These are phyloP conservation scores for Oreochromis niloticus DNA, from an alignment of 2,113 vertebrate genomes.

Conservation along the genomic window DNA sequence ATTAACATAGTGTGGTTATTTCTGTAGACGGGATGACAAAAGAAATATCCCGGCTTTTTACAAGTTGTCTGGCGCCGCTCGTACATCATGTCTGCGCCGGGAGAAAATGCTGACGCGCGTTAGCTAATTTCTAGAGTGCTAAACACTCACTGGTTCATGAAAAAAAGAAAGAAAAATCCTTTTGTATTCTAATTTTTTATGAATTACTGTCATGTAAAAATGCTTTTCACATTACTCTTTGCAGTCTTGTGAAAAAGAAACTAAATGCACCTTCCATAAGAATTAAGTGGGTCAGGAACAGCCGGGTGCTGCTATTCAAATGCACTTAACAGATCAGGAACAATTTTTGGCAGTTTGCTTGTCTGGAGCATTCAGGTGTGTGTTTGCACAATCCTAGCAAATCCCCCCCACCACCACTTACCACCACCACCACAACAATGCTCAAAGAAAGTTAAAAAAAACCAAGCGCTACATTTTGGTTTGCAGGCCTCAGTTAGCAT, in stretches of 20 bases:
- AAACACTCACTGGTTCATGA: neutral
- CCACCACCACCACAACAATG: neutral
- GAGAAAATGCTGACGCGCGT: neutral
- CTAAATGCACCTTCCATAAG: neutral
- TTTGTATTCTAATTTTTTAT: neutral
- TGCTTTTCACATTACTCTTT: neutral
- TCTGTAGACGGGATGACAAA: neutral
- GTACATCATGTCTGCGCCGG: neutral
- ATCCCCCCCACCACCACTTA: neutral
- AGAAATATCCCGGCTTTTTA: neutral
- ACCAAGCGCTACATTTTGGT: accelerated
- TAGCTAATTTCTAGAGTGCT: neutral
- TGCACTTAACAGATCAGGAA: neutral
- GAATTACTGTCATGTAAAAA: neutral
- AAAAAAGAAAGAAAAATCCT: neutral
- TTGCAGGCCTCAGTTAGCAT: neutral
- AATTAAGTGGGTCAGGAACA: neutral
- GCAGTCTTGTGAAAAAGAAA: neutral
- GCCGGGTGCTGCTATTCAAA: neutral
- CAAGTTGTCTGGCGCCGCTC: neutral
- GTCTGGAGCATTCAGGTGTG: neutral
- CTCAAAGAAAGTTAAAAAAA: neutral
- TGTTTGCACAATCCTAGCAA: neutral
- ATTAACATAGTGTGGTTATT: neutral
- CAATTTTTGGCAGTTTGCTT: neutral